Percentiles rank a stretch among this genome's conserved stretches.
Evolutionary conservation across 1,140 invertebrate genomes (phyloP).

Genomic region (Hyles vespertilio): DNA sequence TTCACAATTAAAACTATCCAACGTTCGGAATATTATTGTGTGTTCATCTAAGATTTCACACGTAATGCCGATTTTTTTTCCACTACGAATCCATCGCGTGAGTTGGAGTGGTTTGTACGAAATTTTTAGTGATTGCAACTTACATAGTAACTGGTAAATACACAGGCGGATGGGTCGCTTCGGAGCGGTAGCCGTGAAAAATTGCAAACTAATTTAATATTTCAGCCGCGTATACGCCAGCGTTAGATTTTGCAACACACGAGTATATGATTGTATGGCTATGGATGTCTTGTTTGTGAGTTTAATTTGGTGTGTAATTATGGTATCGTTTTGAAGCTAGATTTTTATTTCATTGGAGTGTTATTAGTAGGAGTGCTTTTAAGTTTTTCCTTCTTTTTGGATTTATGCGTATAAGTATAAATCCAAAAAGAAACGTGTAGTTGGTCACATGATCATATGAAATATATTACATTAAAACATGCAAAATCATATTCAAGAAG

Average conservation of each 20-base stretch:
- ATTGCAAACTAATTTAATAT: constrained; percentile 28
- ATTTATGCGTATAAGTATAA: too few species aligned
- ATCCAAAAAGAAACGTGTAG: too few species aligned
- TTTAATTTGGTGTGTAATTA: background rate
- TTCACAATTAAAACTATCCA: constrained; percentile 1
- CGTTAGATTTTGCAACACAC: constrained; percentile 1
- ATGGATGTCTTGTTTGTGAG: background rate
- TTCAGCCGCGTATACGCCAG: constrained; percentile 17
- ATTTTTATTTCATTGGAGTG: too few species aligned
- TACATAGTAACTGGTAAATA: constrained; percentile 4
- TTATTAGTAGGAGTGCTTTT: too few species aligned
- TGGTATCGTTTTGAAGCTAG: too few species aligned
- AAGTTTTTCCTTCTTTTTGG: too few species aligned
- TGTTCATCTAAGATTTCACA: too few species aligned
- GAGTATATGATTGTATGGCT: background rate
- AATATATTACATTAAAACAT: too few species aligned
- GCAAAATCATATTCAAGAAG: too few species aligned
- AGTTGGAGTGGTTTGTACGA: constrained; percentile 6
- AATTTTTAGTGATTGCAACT: constrained; percentile 7
- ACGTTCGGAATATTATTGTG: constrained; percentile 5
- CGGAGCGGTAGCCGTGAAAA: constrained; percentile 15
- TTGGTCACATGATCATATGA: too few species aligned
- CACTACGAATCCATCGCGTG: constrained; percentile 11
- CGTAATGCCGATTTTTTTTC: constrained; percentile 6
- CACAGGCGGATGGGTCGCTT: background rate